Conservation (phyloP, 1,140 invertebrate genomes). For the Pseudomyrmex gracilis region DNA sequence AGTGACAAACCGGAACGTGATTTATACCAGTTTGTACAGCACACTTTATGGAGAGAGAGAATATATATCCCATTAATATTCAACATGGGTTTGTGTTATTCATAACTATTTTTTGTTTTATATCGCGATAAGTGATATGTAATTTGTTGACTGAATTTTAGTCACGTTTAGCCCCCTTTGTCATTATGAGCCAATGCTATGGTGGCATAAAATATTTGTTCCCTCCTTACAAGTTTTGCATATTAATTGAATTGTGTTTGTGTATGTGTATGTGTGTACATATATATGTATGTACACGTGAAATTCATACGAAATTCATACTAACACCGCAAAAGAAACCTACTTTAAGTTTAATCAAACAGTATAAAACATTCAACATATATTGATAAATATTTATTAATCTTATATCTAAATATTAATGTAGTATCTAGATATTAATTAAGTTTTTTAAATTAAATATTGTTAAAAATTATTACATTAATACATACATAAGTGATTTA, state of each 20-base stretch:
- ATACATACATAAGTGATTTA: background rate
- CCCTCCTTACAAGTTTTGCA: constrained; percentile 70
- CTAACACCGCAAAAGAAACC: background rate
- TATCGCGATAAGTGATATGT: constrained; percentile 7
- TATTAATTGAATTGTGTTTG: constrained; percentile 70
- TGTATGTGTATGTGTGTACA: no score
- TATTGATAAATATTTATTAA: no score
- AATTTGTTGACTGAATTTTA: constrained; percentile 65
- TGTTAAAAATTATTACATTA: background rate
- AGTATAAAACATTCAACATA: background rate
- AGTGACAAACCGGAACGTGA: background rate
- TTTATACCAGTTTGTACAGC: background rate
- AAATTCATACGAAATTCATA: constrained; percentile 58
- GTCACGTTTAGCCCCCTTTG: constrained; percentile 77
- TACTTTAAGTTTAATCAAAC: constrained; percentile 7
- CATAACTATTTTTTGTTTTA: constrained; percentile 6
- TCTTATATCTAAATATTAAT: no score
- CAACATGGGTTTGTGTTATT: constrained; percentile 44
- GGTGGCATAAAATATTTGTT: constrained; percentile 71
- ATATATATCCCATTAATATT: constrained; percentile 10
- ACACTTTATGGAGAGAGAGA: background rate
- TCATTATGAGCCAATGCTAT: constrained; percentile 75
- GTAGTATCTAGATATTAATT: no score
- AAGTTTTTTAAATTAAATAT: background rate
- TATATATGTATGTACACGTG: constrained; percentile 17